Evolutionary conservation across 2,113 vertebrate species (phyloP), one percentile per base, ranked within the genome.

Genomic region (Austrofundulus limnaeus): DNA sequence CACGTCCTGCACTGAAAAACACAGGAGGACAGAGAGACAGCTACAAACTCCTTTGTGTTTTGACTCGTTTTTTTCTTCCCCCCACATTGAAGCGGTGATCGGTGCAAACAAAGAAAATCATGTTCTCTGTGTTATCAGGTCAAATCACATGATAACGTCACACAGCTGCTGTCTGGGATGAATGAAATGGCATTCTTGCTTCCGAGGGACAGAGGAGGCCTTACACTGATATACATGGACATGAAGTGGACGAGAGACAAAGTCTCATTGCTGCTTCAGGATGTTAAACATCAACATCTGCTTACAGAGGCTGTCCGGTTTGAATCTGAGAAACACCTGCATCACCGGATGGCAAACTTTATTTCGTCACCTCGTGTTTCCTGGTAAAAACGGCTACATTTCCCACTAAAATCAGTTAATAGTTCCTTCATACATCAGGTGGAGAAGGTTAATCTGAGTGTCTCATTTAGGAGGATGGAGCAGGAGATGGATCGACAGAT

Each of bases 101-200:
- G n/a, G n/a, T n/a, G n/a, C n/a, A n/a, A n/a, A 67, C 70, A 82
- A 57, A 82, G 61, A 75, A 53, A 63, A 48, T 77, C 28, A 13
- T 21, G 42, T 71, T 68, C 65, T 93, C 90, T 75, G 78, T 65
- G 80, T 88, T 89, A 90, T 87, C 89, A 69, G 82, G 82, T 72
- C 58, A 82, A n/a, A 84, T 84, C 82, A 71, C 76, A 70, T 70
- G 69, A 84, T 88, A 83, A 86, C 78, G 77, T 88, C 87, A 87
- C 86, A 85, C 72, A 81, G 86, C 69, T 74, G 76, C 9, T 34
- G 5, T n/a, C 43, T 79, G 71, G 61, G 80, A 82, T 66, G 83
- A 9, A 34, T 34, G 31, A 34, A 77, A 67, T 81, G 81, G 85
- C 59, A 57, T 55, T 69, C 59, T 68, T 34, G 82, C 48, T 72